These are phyloP conservation scores for Drosophila quinaria DNA, from an alignment of 2,888 invertebrate species.

Conservation along the genomic window DNA sequence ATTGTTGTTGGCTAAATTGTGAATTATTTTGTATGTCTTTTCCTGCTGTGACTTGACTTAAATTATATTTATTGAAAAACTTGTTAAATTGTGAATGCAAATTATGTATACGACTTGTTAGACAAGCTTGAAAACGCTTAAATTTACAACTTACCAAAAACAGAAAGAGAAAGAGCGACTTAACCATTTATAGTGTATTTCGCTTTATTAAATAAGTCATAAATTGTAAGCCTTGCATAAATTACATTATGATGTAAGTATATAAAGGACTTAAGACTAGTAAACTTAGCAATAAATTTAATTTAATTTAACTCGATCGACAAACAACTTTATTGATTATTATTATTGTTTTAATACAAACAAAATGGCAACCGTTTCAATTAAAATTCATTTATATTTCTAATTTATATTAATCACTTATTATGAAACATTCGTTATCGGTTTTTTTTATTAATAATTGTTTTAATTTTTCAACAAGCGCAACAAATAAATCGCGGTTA, in stretches of 20 bases:
- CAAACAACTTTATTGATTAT: constrained; percentile 46
- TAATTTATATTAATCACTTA: constrained; percentile 27
- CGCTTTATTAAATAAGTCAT: constrained; percentile 41
- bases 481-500: constrained; percentile 10
- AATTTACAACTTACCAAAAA: background rate
- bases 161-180: background rate
- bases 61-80: constrained; percentile 56
- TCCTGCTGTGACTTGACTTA: background rate
- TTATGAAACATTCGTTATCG: constrained; percentile 37
- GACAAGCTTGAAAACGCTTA: background rate
- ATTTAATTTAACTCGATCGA: constrained; percentile 32
- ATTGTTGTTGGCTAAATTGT: background rate
- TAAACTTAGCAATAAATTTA: constrained; percentile 16
- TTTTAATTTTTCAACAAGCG: constrained; percentile 15
- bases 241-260: constrained; percentile 22
- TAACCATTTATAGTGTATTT: constrained; percentile 5
- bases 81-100: constrained; percentile 38
- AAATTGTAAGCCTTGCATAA: constrained; percentile 40
- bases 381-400: constrained; percentile 45
- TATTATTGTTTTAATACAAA: constrained; percentile 32
- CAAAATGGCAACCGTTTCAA: constrained; percentile 61
- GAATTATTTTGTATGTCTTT: constrained; percentile 19
- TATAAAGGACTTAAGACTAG: constrained; percentile 28
- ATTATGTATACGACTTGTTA: constrained; percentile 27
- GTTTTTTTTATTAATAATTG: constrained; percentile 7